Conservation (phyloP, 1,140 invertebrate genomes). For the Drosophila quadrilineata region DNA sequence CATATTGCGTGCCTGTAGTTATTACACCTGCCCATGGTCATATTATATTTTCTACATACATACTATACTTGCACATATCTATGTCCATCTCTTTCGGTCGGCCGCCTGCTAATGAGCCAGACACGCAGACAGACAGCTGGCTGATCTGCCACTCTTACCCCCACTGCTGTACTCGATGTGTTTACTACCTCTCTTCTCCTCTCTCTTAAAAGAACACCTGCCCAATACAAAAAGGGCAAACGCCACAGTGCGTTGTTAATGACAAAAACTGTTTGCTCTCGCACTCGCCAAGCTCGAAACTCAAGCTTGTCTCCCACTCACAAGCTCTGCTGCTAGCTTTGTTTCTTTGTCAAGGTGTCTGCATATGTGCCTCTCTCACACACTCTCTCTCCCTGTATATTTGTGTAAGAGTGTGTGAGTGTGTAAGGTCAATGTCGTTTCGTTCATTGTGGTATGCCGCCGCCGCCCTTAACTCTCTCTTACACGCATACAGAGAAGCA, state of each 20-base stretch:
- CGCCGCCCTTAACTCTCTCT: background rate
- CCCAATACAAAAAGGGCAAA: conserved; percentile 43
- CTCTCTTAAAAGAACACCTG: conserved; percentile 53
- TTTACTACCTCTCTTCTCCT: too few relatives aligned
- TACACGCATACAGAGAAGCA: background rate
- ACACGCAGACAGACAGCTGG: conserved; percentile 15
- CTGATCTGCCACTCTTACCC: background rate
- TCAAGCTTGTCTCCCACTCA: background rate
- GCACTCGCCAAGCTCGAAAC: background rate
- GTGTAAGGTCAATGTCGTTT: conserved; percentile 80
- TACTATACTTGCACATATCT: background rate
- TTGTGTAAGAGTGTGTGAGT: conserved; percentile 48
- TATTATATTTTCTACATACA: conserved; percentile 13
- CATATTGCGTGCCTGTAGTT: conserved; percentile 45
- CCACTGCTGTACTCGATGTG: too few relatives aligned
- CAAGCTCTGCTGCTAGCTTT: background rate
- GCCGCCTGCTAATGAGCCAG: conserved; percentile 39
- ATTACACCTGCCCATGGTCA: conserved; percentile 47
- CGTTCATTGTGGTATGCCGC: conserved; percentile 27
- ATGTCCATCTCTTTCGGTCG: conserved; percentile 24
- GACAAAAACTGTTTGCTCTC: conserved; percentile 61
- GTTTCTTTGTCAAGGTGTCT: too few relatives aligned
- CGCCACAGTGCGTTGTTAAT: conserved; percentile 50
- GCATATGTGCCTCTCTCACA: too few relatives aligned
- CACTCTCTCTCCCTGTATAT: conserved; percentile 14